phyloP scores from a whole-genome alignment of 2,888 invertebrate species.

The Didymodactylos carnosus region DNA sequence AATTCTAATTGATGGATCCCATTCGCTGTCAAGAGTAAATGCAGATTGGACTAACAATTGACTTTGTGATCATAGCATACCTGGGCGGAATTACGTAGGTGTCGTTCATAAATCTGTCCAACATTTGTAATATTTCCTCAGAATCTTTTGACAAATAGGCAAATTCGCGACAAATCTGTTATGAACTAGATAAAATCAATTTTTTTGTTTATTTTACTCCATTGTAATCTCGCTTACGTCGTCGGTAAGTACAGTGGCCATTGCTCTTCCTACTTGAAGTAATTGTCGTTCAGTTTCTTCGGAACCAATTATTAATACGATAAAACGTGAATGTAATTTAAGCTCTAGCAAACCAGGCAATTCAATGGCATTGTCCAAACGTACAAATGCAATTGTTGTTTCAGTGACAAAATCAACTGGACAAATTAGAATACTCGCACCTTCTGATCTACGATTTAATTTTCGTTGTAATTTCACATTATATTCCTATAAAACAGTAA shows the following conservation, averaged over 20 bases:
- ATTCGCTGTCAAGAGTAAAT: too few relatives aligned
- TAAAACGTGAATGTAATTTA: constrained; percentile 51
- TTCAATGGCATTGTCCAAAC: not conserved
- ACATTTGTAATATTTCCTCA: constrained; percentile 72
- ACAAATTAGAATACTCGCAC: not conserved
- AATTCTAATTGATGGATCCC: constrained; percentile 83
- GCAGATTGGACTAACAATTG: too few relatives aligned
- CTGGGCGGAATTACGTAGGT: constrained; percentile 68
- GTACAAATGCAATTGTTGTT: not conserved
- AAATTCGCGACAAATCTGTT: constrained; percentile 21
- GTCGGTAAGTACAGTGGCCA: constrained; percentile 93
- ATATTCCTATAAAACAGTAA: too few relatives aligned
- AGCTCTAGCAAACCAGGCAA: constrained; percentile 18
- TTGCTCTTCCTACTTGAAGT: constrained; percentile 85
- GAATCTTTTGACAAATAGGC: constrained; percentile 36
- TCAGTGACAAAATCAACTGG: not conserved
- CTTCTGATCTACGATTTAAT: not conserved
- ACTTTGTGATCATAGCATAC: too few relatives aligned
- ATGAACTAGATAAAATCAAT: not conserved
- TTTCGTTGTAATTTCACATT: constrained; percentile 1
- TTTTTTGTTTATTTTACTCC: not conserved
- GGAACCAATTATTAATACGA: constrained; percentile 73
- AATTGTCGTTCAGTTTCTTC: constrained; percentile 42
- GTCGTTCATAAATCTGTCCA: constrained; percentile 78
- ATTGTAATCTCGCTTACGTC: constrained; percentile 44